Evolutionary conservation across 2,113 vertebrate species (phyloP).

Genomic region (Halichoerus grypus): DNA sequence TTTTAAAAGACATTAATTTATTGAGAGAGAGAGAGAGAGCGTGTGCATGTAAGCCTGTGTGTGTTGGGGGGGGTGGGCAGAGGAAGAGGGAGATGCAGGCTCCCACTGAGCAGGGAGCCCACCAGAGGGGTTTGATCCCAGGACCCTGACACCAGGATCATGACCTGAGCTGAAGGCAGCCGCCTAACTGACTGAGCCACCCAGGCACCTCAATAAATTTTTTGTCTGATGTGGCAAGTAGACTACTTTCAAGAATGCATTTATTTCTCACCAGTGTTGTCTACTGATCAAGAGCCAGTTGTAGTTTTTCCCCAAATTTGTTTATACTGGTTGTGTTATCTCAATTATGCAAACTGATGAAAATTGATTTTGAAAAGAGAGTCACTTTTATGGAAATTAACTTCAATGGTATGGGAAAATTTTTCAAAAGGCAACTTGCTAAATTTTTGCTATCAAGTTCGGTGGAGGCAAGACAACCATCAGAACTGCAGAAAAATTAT

Average conservation of each 20-base stretch:
- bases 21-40: background rate
- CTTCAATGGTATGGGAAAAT: background rate
- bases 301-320: background rate
- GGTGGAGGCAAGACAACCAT: background rate
- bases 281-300: background rate
- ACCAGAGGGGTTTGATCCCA: background rate
- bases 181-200: background rate
- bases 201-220: background rate
- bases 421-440: background rate
- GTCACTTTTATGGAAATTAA: constrained; percentile 34
- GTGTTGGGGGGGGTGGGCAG: background rate
- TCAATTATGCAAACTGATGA: background rate
- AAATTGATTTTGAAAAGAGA: background rate
- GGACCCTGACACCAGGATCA: background rate
- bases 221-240: background rate
- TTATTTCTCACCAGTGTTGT: background rate
- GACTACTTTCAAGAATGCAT: background rate
- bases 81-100: background rate
- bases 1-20: background rate
- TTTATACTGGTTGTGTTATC: background rate
- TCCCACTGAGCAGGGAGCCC: background rate
- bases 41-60: background rate
- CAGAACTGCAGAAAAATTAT: background rate
- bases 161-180: background rate
- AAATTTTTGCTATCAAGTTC: constrained; percentile 4